Percentiles rank a stretch among this genome's conserved stretches.
These are phyloP conservation scores for Ctenoplectra terminalis DNA, from an alignment of 1,140 invertebrate species.

Conservation along the genomic window DNA sequence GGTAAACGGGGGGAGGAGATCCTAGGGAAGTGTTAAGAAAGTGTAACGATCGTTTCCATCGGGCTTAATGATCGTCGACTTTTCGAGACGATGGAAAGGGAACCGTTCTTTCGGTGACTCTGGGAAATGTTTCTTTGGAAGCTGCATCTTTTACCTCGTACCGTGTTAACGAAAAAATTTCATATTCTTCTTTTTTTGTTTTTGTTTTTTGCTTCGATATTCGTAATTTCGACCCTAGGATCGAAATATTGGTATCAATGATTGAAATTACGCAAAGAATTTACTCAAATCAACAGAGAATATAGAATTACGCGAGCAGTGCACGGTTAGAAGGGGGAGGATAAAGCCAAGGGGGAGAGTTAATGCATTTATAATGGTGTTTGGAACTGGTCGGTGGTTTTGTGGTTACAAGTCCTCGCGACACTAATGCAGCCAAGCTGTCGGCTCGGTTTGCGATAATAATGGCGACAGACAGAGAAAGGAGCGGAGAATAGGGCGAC, in stretches of 20 bases:
- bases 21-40: constrained; percentile 48
- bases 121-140: constrained; percentile 28
- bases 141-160: not conserved
- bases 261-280: too few species aligned
- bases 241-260: too few species aligned
- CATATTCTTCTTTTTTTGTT: not conserved
- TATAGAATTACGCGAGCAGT: constrained; percentile 39
- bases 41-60: constrained; percentile 62
- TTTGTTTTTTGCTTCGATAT: too few species aligned
- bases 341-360: constrained; percentile 60
- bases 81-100: constrained; percentile 21
- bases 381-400: constrained; percentile 68
- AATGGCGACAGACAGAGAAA: constrained; percentile 59
- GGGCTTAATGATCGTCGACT: constrained; percentile 62
- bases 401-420: constrained; percentile 74
- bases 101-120: not conserved
- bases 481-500: constrained; percentile 62
- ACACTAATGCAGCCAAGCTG: constrained; percentile 70
- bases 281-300: constrained; percentile 33
- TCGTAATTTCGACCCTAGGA: too few species aligned
- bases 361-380: constrained; percentile 80
- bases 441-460: constrained; percentile 60
- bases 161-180: not conserved
- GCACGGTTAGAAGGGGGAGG: constrained; percentile 35
- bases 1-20: not conserved